Conservation (phyloP, 2,888 invertebrate genomes). For the Cyclophora punctaria region DNA sequence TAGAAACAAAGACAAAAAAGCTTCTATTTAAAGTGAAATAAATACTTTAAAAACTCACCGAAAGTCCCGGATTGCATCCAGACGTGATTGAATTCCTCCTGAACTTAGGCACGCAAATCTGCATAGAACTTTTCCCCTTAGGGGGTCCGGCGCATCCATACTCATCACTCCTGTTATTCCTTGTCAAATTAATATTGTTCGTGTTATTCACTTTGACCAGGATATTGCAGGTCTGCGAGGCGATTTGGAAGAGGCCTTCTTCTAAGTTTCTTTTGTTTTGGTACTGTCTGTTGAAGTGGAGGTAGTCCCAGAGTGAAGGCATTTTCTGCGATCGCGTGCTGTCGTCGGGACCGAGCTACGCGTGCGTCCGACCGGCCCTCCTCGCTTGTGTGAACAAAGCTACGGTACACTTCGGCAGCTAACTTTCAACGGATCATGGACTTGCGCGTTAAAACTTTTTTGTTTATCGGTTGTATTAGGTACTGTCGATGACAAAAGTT, state of each 20-base stretch:
- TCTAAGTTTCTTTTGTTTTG: constrained; percentile 79
- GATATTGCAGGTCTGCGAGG: constrained; percentile 85
- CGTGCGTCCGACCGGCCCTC: constrained; percentile 27
- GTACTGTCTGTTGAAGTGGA: constrained; percentile 67
- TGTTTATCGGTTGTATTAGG: constrained; percentile 20
- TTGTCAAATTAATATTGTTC: constrained; percentile 81
- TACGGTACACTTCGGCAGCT: not conserved
- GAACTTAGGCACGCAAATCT: constrained; percentile 76
- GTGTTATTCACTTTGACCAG: constrained; percentile 85
- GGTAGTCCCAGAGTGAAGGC: constrained; percentile 79
- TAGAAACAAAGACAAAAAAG: not conserved
- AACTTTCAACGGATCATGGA: constrained; percentile 18
- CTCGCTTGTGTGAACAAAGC: constrained; percentile 24
- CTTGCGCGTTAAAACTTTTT: constrained; percentile 61
- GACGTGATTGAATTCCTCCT: constrained; percentile 65
- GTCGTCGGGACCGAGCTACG: constrained; percentile 2
- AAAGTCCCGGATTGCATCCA: constrained; percentile 76
- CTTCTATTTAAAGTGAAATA: constrained; percentile 4
- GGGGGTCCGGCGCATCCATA: constrained; percentile 70
- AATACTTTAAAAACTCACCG: constrained; percentile 58
- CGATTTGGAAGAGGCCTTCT: constrained; percentile 85
- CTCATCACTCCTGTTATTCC: constrained; percentile 78
- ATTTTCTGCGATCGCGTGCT: constrained; percentile 47
- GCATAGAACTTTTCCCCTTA: constrained; percentile 59
- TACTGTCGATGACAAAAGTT: constrained; percentile 27